Percentiles rank a stretch among this genome's conserved stretches.
Evolutionary conservation across 2,113 vertebrate genomes (phyloP).

Genomic region (Spermophilus dauricus): DNA sequence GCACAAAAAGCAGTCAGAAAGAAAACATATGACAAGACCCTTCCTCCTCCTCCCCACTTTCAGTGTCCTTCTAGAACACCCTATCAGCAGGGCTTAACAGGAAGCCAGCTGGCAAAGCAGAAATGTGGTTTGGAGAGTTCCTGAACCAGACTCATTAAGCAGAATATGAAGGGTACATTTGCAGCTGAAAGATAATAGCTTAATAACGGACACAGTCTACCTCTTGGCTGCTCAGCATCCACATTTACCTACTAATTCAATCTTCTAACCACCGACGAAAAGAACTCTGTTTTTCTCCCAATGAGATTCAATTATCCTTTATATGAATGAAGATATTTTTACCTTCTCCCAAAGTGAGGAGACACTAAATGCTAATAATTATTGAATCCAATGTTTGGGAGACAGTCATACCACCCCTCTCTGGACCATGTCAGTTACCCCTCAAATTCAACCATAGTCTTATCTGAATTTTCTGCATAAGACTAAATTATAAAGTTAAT

Average conservation of each 20-base stretch:
- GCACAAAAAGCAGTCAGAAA: not conserved
- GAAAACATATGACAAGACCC: not conserved
- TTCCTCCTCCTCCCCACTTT: not conserved
- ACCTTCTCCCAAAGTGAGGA: not conserved
- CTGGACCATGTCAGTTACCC: not conserved
- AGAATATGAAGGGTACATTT: not conserved
- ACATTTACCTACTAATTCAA: not conserved
- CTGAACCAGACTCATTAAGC: not conserved
- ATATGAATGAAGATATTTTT: conserved; percentile 4
- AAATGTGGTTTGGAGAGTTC: not conserved
- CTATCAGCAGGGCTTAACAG: not conserved
- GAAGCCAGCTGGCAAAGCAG: conserved; percentile 29
- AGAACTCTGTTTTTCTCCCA: not conserved
- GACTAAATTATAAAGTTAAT: not conserved
- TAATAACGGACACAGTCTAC: not conserved
- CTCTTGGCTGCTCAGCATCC: not conserved
- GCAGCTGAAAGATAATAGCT: not conserved
- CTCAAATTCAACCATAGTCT: not conserved
- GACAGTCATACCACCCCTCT: not conserved
- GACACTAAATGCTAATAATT: not conserved
- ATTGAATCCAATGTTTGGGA: not conserved
- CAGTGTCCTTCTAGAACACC: not conserved
- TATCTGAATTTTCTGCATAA: not conserved
- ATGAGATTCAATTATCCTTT: not conserved
- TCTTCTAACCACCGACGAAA: not conserved